Percentiles rank a stretch among this genome's conserved stretches.
phyloP scores from a whole-genome alignment of 2,888 invertebrate species.

The Lacanobia wlatinum region DNA sequence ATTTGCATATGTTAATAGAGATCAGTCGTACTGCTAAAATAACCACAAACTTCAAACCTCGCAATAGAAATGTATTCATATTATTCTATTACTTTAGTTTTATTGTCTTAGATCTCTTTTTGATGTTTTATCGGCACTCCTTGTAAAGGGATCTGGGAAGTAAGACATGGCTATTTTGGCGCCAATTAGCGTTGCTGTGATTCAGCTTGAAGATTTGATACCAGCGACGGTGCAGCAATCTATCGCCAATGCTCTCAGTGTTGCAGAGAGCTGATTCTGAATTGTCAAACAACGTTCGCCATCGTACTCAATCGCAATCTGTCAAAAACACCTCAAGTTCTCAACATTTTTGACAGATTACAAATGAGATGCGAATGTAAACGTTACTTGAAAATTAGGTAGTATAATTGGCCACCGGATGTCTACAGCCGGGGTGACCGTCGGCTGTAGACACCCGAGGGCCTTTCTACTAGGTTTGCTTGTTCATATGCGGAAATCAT shows the following conservation, averaged over 20 bases:
- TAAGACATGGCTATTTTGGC: neutral
- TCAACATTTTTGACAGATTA: too few relatives aligned
- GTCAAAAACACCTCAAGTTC: too few relatives aligned
- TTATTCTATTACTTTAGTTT: constrained; percentile 2
- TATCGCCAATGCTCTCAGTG: too few relatives aligned
- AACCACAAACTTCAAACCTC: neutral
- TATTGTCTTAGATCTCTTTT: neutral
- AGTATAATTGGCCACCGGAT: too few relatives aligned
- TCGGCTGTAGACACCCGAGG: too few relatives aligned
- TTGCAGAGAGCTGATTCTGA: neutral
- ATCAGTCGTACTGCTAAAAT: neutral
- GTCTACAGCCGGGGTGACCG: neutral
- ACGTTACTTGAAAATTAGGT: too few relatives aligned
- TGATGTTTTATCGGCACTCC: neutral
- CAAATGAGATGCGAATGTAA: too few relatives aligned
- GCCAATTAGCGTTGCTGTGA: neutral
- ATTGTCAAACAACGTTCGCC: too few relatives aligned
- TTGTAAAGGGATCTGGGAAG: neutral
- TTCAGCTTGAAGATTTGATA: neutral
- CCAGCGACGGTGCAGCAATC: neutral
- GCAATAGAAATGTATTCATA: constrained; percentile 1
- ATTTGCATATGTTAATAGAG: neutral
- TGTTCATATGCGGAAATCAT: too few relatives aligned
- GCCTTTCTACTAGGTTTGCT: neutral
- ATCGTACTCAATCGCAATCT: too few relatives aligned